Conservation (phyloP, 2,888 invertebrate genomes). For the Clistopyga incitator region DNA sequence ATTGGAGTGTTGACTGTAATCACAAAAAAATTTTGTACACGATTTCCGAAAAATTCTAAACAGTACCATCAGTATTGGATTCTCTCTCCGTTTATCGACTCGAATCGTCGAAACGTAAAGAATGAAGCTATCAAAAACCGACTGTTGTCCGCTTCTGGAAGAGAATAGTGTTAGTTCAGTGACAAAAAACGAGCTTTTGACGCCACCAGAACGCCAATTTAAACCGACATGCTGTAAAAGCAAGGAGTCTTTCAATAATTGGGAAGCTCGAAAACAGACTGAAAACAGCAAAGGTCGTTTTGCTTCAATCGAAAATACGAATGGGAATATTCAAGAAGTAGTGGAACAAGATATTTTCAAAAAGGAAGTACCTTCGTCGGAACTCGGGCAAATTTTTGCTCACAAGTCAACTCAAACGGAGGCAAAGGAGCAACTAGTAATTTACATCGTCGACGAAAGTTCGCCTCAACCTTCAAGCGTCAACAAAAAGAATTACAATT, state of each 20-base stretch:
- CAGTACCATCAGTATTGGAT: too few relatives aligned
- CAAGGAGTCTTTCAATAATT: not conserved
- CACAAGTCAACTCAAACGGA: not conserved
- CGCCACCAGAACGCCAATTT: too few relatives aligned
- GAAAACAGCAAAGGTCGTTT: not conserved
- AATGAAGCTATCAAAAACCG: not conserved
- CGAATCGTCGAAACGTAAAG: not conserved
- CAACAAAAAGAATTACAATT: too few relatives aligned
- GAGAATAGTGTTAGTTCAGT: not conserved
- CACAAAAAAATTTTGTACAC: not conserved
- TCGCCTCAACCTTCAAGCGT: not conserved
- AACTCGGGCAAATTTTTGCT: not conserved
- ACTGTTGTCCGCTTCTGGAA: not conserved
- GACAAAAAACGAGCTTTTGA: not conserved
- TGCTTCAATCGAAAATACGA: not conserved
- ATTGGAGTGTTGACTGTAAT: not conserved
- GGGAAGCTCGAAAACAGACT: not conserved
- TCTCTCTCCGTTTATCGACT: too few relatives aligned
- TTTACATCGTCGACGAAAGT: not conserved
- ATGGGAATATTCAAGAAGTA: not conserved
- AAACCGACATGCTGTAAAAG: not conserved
- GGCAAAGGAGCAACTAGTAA: too few relatives aligned
- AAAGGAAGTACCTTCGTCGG: not conserved
- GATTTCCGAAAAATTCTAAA: too few relatives aligned
- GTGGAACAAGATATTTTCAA: not conserved